Evolutionary conservation across 2,797 vertebrate genomes (phyloP), one percentile per base, ranked within the genome.

Genomic region (Sebastes hubbsi): DNA sequence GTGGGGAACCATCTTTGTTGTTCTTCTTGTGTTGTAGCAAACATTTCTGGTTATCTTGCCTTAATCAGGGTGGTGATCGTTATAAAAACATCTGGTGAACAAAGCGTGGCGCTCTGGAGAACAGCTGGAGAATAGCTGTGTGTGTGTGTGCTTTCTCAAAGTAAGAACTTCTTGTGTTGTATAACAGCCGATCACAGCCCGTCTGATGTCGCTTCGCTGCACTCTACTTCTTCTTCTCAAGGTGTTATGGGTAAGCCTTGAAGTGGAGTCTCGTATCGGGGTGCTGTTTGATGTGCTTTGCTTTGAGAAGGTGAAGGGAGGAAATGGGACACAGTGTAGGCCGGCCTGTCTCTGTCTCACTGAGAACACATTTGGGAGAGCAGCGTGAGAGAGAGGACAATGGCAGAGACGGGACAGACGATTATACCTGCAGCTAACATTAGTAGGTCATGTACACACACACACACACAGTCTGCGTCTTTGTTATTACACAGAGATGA

Each of bases 381-480:
- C 22, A 32, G 58, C 72, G 66, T 24, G 46, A 78, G 55, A 22
- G 14, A 77, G 63, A 71, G 60, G 72, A 67, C 54, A n/a, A 34
- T 16, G 32, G 64, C 32, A 79, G 69, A 75, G 79, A 54, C 67
- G 67, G 72, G 67, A 60, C 30, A 59, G 78, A 78, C 70, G 61
- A 10, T 72, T 70, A 56, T n/a, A 87, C 87, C 86, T 82, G 82
- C 82, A 87, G 82, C 77, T 54, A 74, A 54, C 78, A 60, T 89
- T 89, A 88, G 81, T 82, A 83, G 85, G 87, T 84, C 85, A 77
- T 9, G 29, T 49, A 52, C n/a, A 16, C 67, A 32, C 56, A 24
- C 56, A 24, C 24, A 52, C n/a, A 16, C 67, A 32, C 56, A 55
- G 59, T 30, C 25, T 60, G 56, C 4, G n/a, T 63, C 27, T 59